Evolutionary conservation across 2,888 invertebrate species (phyloP).

Genomic region (Andrena bicolor): DNA sequence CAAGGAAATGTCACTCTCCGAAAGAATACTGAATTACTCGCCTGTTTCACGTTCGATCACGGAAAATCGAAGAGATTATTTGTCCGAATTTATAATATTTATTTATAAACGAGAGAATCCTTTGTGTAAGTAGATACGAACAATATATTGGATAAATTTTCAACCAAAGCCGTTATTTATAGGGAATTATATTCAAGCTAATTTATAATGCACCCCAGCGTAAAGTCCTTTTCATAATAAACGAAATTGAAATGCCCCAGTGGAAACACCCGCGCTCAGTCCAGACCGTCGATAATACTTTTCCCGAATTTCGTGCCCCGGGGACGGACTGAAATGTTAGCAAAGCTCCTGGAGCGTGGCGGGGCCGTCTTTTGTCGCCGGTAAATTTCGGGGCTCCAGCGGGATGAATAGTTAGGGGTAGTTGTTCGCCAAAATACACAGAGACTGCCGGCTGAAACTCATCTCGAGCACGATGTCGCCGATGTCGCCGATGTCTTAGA

Average conservation of each 20-base stretch:
- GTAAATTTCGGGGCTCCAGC: conserved; percentile 56
- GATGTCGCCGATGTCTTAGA: conserved; percentile 73
- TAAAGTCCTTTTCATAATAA: neutral
- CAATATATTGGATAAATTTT: too few relatives aligned
- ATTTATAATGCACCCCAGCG: neutral
- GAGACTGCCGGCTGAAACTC: conserved; percentile 61
- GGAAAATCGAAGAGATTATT: neutral
- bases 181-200: too few relatives aligned
- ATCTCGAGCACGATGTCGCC: conserved; percentile 65
- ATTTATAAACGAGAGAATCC: too few relatives aligned
- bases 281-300: neutral
- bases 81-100: neutral
- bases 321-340: neutral
- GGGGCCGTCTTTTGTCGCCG: conserved; percentile 48
- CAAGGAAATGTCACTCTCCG: neutral
- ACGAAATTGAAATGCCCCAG: neutral
- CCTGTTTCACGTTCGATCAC: neutral
- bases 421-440: conserved; percentile 56
- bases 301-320: conserved; percentile 1
- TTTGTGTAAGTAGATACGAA: too few relatives aligned
- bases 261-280: neutral
- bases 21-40: neutral
- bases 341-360: conserved; percentile 16
- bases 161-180: too few relatives aligned
- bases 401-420: conserved; percentile 36